Evolutionary conservation across 2,113 vertebrate genomes (phyloP).

Genomic region (Alexandromys fortis): DNA sequence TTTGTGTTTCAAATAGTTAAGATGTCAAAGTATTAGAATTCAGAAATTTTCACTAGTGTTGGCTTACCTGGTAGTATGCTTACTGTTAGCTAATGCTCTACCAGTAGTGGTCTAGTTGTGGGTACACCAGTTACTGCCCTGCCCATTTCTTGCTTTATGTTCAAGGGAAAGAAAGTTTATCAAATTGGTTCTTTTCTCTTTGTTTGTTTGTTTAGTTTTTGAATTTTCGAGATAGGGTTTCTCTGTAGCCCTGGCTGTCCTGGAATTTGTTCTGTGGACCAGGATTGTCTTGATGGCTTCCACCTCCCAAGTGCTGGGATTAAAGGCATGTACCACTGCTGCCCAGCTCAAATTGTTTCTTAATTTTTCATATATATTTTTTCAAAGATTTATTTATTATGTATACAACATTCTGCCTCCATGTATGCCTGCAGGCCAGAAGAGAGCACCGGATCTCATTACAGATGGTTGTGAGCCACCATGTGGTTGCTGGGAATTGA

Average conservation of each 20-base stretch:
- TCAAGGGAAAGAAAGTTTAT: not conserved
- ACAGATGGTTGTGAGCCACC: too few relatives aligned
- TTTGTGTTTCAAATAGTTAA: constrained; percentile 25
- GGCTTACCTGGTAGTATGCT: not conserved
- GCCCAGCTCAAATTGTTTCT: not conserved
- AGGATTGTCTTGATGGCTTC: too few relatives aligned
- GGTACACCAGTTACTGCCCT: not conserved
- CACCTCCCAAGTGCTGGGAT: too few relatives aligned
- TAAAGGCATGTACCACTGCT: not conserved
- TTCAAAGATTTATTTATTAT: too few relatives aligned
- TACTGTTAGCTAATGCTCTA: constrained; percentile 23
- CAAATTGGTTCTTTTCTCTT: not conserved
- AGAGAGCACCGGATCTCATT: too few relatives aligned
- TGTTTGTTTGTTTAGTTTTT: too few relatives aligned
- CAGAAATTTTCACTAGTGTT: constrained; percentile 12
- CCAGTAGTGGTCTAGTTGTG: not conserved
- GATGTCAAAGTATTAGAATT: not conserved
- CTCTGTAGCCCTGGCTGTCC: too few relatives aligned
- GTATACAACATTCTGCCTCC: too few relatives aligned
- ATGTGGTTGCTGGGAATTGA: too few relatives aligned
- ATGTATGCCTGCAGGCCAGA: too few relatives aligned
- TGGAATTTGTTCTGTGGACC: too few relatives aligned
- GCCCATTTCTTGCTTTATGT: not conserved
- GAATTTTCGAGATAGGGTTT: too few relatives aligned
- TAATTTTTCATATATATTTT: constrained; percentile 30